Conservation (phyloP, 2,888 invertebrate genomes). For the Odontothrips loti region DNA sequence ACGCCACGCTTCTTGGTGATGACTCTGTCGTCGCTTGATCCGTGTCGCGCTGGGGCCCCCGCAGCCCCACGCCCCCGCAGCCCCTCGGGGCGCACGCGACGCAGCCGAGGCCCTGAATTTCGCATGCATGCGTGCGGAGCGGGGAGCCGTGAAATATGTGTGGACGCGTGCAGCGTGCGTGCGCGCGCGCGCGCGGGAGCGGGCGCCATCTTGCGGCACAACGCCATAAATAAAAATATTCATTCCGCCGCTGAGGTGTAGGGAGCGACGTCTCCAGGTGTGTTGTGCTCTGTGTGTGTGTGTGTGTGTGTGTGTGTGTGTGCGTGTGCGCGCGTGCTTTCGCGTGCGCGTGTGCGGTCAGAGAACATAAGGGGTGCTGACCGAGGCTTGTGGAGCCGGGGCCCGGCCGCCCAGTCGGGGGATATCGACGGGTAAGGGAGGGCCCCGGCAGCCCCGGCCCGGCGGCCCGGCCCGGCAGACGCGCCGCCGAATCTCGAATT, state of each 20-base stretch:
- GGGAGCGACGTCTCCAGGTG: neutral
- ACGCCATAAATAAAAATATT: conserved; percentile 20
- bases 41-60: neutral
- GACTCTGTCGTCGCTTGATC: neutral
- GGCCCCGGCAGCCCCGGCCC: neutral
- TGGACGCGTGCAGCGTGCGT: too few relatives aligned
- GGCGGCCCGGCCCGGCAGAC: neutral
- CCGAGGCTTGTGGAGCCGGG: too few relatives aligned
- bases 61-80: neutral
- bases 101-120: neutral
- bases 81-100: neutral
- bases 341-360: neutral
- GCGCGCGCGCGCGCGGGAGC: too few relatives aligned
- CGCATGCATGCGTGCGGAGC: neutral
- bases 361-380: too few relatives aligned
- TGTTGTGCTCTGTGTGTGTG: too few relatives aligned
- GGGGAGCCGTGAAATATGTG: neutral
- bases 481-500: too few relatives aligned
- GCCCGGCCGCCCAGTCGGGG: too few relatives aligned
- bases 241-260: neutral
- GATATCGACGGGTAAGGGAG: too few relatives aligned
- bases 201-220: conserved; percentile 1
- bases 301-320: too few relatives aligned
- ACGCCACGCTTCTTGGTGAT: too few relatives aligned
- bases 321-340: too few relatives aligned